A percentile compares a stretch with the other conserved stretches of the same genome.
These are phyloP conservation scores for Acleris holmiana DNA, from an alignment of 2,888 invertebrate species.

Conservation along the genomic window DNA sequence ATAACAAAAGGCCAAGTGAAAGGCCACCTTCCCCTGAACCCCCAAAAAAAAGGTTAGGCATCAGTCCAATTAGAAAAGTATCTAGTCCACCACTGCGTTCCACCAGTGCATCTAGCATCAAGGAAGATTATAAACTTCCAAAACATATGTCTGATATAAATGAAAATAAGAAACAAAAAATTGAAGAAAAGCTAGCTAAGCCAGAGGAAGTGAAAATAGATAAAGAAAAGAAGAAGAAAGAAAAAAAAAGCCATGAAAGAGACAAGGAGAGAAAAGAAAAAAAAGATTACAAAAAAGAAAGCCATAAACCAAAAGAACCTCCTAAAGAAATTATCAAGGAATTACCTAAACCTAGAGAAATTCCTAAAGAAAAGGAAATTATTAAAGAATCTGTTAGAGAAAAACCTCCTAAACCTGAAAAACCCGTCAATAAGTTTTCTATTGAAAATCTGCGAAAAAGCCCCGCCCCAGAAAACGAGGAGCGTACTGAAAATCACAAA, in stretches of 20 bases:
- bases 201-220: constrained; percentile 80
- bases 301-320: constrained; percentile 74
- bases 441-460: constrained; percentile 79
- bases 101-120: constrained; percentile 72
- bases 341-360: constrained; percentile 51
- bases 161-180: constrained; percentile 69
- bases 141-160: constrained; percentile 62
- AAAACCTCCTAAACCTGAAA: constrained; percentile 69
- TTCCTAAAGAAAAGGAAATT: constrained; percentile 66
- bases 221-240: constrained; percentile 85
- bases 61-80: constrained; percentile 66
- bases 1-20: constrained; percentile 77
- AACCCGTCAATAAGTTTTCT: constrained; percentile 74
- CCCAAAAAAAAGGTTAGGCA: constrained; percentile 63
- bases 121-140: constrained; percentile 71
- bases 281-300: constrained; percentile 85
- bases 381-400: constrained; percentile 69
- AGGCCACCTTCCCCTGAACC: constrained; percentile 71
- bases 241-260: constrained; percentile 86
- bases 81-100: constrained; percentile 69
- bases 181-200: constrained; percentile 78
- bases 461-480: constrained; percentile 69
- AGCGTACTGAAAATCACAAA: constrained; percentile 67
- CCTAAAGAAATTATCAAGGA: constrained; percentile 61
- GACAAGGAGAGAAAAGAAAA: constrained; percentile 85